A percentile compares a stretch with the other conserved stretches of the same genome.
These are phyloP conservation scores for Rhinoraja longicauda DNA, from an alignment of 2,797 vertebrate species.

Conservation along the genomic window DNA sequence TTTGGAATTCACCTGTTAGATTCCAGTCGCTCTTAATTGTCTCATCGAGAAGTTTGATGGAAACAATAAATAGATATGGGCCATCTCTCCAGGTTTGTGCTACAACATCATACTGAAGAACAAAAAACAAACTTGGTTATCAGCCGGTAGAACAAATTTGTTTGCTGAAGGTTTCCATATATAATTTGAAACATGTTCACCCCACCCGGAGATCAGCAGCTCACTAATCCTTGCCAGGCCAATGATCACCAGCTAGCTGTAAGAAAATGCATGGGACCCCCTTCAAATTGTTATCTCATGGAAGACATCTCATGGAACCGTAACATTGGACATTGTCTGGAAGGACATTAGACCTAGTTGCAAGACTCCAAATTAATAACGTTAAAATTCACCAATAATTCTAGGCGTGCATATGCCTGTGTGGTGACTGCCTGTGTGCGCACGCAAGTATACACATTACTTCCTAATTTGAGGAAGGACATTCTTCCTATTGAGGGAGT, in stretches of 20 bases:
- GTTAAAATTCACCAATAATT: background rate
- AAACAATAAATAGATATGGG: slow-evolving; percentile 71
- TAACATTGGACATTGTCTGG: background rate
- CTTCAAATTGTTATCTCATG: background rate
- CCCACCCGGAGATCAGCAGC: background rate
- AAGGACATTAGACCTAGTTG: background rate
- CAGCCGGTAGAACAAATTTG: slow-evolving; percentile 17
- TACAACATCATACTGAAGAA: slow-evolving; percentile 58
- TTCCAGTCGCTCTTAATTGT: slow-evolving; percentile 59
- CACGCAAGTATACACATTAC: too few species aligned
- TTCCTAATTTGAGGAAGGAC: too few species aligned
- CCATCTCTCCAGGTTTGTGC: slow-evolving; percentile 75
- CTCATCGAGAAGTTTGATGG: slow-evolving; percentile 54
- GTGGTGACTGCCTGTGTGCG: too few species aligned
- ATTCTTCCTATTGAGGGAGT: too few species aligned
- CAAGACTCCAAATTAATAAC: background rate
- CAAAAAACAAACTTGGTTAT: slow-evolving; percentile 36
- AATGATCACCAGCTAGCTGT: background rate
- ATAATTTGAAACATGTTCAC: background rate
- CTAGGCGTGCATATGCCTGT: too few species aligned
- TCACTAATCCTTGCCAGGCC: background rate
- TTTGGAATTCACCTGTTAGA: slow-evolving; percentile 62
- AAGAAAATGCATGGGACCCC: background rate
- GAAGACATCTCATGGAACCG: background rate
- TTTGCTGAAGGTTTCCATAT: background rate